Evolutionary conservation across 2,113 vertebrate genomes (phyloP).

Genomic region (Trachemys scripta): DNA sequence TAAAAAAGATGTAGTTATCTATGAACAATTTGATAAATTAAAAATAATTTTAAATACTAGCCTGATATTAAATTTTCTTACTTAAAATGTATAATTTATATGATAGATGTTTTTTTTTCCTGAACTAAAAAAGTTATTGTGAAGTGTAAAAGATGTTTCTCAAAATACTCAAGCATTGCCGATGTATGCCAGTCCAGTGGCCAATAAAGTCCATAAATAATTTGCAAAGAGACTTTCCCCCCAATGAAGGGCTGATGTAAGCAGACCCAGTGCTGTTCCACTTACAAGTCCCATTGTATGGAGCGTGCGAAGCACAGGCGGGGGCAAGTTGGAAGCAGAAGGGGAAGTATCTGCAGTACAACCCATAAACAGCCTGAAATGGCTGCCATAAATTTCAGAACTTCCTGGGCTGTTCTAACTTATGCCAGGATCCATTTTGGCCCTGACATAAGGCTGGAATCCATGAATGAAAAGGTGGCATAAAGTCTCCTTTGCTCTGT

Average conservation of each 20-base stretch:
- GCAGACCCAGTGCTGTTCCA: neutral
- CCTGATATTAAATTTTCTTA: neutral
- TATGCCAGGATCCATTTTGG: neutral
- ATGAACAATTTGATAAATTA: neutral
- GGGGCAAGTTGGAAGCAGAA: neutral
- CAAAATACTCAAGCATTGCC: rapidly evolving
- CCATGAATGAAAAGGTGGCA: neutral
- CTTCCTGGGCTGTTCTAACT: neutral
- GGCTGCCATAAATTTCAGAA: neutral
- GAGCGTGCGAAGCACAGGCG: neutral
- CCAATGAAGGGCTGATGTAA: neutral
- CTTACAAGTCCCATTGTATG: neutral
- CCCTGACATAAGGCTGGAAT: neutral
- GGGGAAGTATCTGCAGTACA: neutral
- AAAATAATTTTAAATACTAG: neutral
- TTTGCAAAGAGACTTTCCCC: neutral
- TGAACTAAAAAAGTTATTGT: neutral
- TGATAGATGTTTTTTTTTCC: neutral
- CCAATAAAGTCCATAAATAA: neutral
- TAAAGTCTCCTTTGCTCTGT: neutral
- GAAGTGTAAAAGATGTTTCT: neutral
- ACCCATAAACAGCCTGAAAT: neutral
- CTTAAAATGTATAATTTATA: neutral
- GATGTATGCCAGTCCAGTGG: neutral
- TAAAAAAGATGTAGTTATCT: neutral